Conservation (phyloP, 2,113 vertebrate genomes). For the Phalacrocorax aristotelis region DNA sequence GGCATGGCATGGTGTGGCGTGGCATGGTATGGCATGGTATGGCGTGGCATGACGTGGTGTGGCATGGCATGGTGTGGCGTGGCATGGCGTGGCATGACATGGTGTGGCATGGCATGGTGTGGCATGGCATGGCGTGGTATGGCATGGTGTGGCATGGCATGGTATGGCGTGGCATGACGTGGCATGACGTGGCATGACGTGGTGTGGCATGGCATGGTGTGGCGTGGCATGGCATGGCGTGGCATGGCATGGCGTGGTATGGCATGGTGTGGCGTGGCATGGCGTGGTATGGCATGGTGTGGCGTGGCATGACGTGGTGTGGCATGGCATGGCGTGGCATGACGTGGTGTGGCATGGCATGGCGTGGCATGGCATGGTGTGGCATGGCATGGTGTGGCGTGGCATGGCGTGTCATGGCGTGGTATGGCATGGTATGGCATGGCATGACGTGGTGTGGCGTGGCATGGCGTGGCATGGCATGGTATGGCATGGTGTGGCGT, state of each 20-base stretch:
- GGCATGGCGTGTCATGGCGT: background rate
- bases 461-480: fast-evolving
- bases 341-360: fast-evolving
- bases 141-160: background rate
- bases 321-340: fast-evolving
- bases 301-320: fast-evolving
- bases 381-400: fast-evolving
- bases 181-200: too few species aligned
- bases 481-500: fast-evolving
- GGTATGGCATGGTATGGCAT: fast-evolving
- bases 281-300: fast-evolving
- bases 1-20: too few species aligned
- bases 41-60: fast-evolving
- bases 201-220: too few species aligned
- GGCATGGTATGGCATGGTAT: too few species aligned
- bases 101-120: too few species aligned
- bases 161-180: fast-evolving
- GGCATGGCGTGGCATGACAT: too few species aligned
- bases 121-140: fast-evolving
- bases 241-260: fast-evolving
- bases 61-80: too few species aligned
- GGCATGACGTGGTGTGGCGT: fast-evolving
- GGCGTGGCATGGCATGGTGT: too few species aligned
- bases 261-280: fast-evolving
- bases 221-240: fast-evolving